A percentile compares a stretch with the other conserved stretches of the same genome.
phyloP scores from a whole-genome alignment of 2,113 vertebrate genomes.

The Anhinga rufa region DNA sequence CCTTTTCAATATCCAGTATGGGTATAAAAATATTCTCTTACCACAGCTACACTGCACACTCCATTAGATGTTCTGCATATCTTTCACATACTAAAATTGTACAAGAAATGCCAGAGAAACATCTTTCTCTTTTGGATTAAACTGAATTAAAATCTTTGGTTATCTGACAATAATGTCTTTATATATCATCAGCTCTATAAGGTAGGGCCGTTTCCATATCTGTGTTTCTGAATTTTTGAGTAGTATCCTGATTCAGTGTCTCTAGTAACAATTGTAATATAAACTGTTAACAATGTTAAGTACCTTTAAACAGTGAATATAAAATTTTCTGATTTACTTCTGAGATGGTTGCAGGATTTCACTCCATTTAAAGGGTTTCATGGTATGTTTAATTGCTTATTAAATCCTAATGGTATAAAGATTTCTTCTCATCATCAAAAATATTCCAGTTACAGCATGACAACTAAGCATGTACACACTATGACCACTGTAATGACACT shows the following conservation, averaged over 20 bases:
- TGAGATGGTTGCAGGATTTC: neutral
- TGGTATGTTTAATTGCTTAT: neutral
- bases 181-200: neutral
- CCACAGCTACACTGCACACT: neutral
- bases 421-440: neutral
- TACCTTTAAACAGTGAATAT: neutral
- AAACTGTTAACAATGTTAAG: neutral
- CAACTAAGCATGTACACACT: neutral
- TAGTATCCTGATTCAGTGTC: neutral
- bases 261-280: neutral
- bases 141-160: neutral
- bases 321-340: neutral
- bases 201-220: neutral
- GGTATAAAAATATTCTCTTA: neutral
- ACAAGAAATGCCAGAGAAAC: neutral
- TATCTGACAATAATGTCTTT: neutral
- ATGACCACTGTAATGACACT: neutral
- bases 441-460: neutral
- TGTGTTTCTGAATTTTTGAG: neutral
- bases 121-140: neutral
- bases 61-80: neutral
- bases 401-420: neutral
- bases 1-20: neutral
- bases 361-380: neutral
- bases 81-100: neutral